phyloP scores from a whole-genome alignment of 2,888 invertebrate genomes.

The Plusia festucae region DNA sequence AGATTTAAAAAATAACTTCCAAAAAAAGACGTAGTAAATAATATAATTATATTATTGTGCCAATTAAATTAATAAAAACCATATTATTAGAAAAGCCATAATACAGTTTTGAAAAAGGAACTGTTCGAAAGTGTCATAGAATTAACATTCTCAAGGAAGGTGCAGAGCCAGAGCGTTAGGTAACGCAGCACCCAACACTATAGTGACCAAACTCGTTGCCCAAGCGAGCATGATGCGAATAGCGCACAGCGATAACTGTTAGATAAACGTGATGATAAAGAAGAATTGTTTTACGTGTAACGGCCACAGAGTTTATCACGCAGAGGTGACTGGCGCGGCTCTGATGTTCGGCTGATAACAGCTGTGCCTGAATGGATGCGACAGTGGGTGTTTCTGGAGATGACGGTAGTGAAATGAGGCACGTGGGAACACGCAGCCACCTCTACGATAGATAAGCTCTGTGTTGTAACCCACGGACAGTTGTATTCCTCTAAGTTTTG shows the following conservation, averaged over 20 bases:
- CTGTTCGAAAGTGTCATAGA: not conserved
- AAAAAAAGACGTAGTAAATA: too few species aligned
- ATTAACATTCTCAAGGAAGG: not conserved
- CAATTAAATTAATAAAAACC: too few species aligned
- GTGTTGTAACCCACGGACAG: not conserved
- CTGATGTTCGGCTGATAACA: slow-evolving; percentile 57
- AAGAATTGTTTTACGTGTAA: slow-evolving; percentile 66
- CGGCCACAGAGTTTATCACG: slow-evolving; percentile 68
- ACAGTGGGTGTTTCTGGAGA: slow-evolving; percentile 50
- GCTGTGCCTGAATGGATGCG: slow-evolving; percentile 52
- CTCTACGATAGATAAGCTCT: not conserved
- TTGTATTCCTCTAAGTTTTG: not conserved
- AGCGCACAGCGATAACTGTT: slow-evolving; percentile 58
- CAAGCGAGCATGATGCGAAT: slow-evolving; percentile 59
- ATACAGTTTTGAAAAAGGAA: too few species aligned
- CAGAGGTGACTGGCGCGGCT: slow-evolving; percentile 66
- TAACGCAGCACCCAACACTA: slow-evolving; percentile 31
- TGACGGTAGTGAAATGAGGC: slow-evolving; percentile 24
- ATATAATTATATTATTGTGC: too few species aligned
- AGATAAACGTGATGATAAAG: slow-evolving; percentile 63
- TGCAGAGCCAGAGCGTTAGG: not conserved
- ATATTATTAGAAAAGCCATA: too few species aligned
- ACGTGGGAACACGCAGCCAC: slow-evolving; percentile 49
- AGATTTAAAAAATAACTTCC: too few species aligned
- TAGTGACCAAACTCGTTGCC: slow-evolving; percentile 40